Base-by-base conservation (phyloP, 1,140 invertebrate species). In the Zaprionus davidi region DNA sequence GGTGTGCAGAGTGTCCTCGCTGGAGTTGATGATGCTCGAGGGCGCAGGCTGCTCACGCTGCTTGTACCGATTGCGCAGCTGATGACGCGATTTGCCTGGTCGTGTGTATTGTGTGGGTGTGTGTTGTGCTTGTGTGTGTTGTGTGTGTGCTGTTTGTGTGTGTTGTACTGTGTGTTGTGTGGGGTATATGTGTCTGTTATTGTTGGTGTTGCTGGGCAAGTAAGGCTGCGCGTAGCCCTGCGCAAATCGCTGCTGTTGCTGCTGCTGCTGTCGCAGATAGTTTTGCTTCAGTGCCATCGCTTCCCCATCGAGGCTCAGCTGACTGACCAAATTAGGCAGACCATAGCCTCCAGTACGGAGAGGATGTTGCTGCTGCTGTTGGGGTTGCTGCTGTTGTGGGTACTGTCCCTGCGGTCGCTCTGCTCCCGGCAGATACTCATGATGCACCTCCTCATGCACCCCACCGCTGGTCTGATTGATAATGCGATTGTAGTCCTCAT, bases 361-460 rank as follows among this genome's bases (percentile, higher is more conserved):
- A 1, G 17, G 28, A 20, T 7, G 56, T 13, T 31, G 75, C 7
- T 9, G 34, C 6, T 41, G 58, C 7, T 5, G 53, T 12, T 51
- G n/a, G 12, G n/a, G 2, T 13, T 56, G 24, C 7, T 62, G 31
- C 13, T 57, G 24, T 5, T 26, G 24, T 20, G 28, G 49, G 11
- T 51, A 24, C n/a, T 3, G 22, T 0, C 24, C 44, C 11, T 41
- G 17, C 1, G 83, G 84, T 2, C 81, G 55, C n/a, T 79, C 85
- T 7, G 85, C 81, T 0, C 85, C 85, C 1, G 85, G 85, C 55
- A 88, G 26, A 22, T 88, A 88, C 76, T 88, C 85, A 26, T 88
- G 85, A 55, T 90, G 85, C 51, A 90, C 85, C 44, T 85, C 85
- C 73, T 90, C 86, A 17, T 85, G 86, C 5, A 90, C 56, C 0